Base-by-base conservation (phyloP, 2,888 invertebrate species). In the Apoda limacodes region DNA sequence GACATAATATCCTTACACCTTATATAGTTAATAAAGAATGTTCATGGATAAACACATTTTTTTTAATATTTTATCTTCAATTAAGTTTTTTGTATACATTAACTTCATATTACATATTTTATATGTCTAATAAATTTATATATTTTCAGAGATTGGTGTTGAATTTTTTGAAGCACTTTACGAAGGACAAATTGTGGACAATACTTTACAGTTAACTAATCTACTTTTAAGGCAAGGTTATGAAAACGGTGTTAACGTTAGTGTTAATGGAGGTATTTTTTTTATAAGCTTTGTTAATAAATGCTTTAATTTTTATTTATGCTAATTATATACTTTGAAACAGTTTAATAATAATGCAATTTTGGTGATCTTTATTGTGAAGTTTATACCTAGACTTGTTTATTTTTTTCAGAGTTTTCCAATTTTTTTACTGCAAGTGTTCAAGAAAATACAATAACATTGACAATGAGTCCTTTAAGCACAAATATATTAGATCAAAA, bases 161-260 rank as follows among this genome's bases (percentile, higher is more conserved):
- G 42, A 46, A 38, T 74, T 74, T 28, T 54, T 64, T 40, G 50
- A 46, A 9, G 35, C 48, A 17, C 43, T 50, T 35, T 69, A 71
- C 35, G 46, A 52, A 39, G 72, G 70, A 14, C 40, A 23, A 14
- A 65, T 72, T 13, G 43, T 53, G 20, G 55, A 68, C 34, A 61
- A 64, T 39, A 25, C 9, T 9, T 38, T 71, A 22, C 30, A 38
- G 30, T 36, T 55, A 15, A 29, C 51, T 17, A 42, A 45, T 10
- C 44, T 72, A 13, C 42, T 49, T 33, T 39, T 72, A 27, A 48
- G 37, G 12, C 58, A 63, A 44, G 67, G 67, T 1, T 66, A 60
- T 32, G 54, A 54, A 37, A 43, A 35, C n/a, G 32, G 31, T 11
- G 39, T 63, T 11, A 32, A 42, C 14, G 47, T 55, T 3, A 34